These are phyloP conservation scores for Arenaria interpres DNA, from an alignment of 2,113 vertebrate species.

Conservation along the genomic window DNA sequence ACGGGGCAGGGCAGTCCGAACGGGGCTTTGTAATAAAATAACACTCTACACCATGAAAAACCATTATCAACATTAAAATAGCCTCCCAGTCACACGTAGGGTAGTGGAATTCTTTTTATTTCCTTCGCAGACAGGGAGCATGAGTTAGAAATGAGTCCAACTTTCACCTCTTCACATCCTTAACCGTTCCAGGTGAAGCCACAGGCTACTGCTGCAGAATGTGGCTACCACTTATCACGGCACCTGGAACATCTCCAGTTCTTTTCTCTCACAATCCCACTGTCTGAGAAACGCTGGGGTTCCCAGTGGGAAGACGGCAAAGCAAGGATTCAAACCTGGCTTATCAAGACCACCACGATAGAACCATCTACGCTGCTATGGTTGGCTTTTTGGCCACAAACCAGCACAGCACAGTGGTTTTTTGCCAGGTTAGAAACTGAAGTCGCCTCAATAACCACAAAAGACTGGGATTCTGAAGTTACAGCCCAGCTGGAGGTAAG, in stretches of 20 bases:
- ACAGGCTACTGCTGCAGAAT: not conserved
- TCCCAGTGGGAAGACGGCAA: not conserved
- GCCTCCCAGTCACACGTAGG: not conserved
- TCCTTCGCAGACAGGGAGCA: not conserved
- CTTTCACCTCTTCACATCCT: not conserved
- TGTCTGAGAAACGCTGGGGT: not conserved
- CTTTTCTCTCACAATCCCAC: not conserved
- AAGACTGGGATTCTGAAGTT: not conserved
- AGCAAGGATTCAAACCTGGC: not conserved
- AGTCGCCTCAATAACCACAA: not conserved
- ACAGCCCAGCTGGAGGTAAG: not conserved
- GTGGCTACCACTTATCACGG: not conserved
- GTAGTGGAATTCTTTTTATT: not conserved
- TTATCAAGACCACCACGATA: not conserved
- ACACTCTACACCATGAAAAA: not conserved
- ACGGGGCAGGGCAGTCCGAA: not conserved
- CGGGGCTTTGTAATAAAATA: not conserved
- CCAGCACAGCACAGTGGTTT: not conserved
- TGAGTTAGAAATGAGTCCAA: not conserved
- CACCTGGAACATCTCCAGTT: not conserved
- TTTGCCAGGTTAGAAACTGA: not conserved
- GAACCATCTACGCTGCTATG: not conserved
- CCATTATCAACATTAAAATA: not conserved
- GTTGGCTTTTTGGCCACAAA: not conserved
- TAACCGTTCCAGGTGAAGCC: not conserved